Evolutionary conservation across 2,797 vertebrate species (phyloP), one percentile per base, ranked within the genome.

Genomic region (Enteromius afrohamiltoni): DNA sequence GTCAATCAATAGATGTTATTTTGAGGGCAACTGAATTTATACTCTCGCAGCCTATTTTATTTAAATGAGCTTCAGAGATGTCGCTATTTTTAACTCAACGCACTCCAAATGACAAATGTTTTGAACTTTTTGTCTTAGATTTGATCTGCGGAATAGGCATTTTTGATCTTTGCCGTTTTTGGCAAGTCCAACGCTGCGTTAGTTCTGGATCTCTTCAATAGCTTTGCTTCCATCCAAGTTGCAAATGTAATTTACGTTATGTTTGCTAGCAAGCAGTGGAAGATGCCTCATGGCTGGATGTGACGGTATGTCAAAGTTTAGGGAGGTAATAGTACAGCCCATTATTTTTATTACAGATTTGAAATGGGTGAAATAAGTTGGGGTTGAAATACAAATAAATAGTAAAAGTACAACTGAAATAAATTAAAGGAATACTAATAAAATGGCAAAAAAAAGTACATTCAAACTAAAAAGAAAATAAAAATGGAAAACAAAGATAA

Each of bases 231-330:
- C 6, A 31, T 64, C 60, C 26, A 64, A 70, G 40, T 26, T 70
- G 68, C 3, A 3, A 6, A 70, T 70, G 17, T 26, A 47, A 26
- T 70, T 70, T 45, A 8, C 6, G 6, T 14, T 47, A 8, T 26
- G 67, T 70, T 69, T 70, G 67, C 40, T 26, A 31, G 67, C 67
- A 42, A 69, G 42, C 67, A 23, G 67, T 17, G 60, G 26, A 64
- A 64, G 60, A 64, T 64, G 26, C 14, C 26, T 64, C 26, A 1
- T 31, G 60, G 26, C 29, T 31, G 26, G 26, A 64, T 17, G 68
- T 26, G 40, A 47, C 1, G 7, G 68, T 16, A 29, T 49, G 69
- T 11, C 45, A 31, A 31, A 6, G 26, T 13, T 73, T 26, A 49
- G 69, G 34, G 60, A 68, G 34, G 4, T 40, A 37, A 40, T 68